These are phyloP conservation scores for Psophia crepitans DNA, from an alignment of 2,113 vertebrate species.

Conservation along the genomic window DNA sequence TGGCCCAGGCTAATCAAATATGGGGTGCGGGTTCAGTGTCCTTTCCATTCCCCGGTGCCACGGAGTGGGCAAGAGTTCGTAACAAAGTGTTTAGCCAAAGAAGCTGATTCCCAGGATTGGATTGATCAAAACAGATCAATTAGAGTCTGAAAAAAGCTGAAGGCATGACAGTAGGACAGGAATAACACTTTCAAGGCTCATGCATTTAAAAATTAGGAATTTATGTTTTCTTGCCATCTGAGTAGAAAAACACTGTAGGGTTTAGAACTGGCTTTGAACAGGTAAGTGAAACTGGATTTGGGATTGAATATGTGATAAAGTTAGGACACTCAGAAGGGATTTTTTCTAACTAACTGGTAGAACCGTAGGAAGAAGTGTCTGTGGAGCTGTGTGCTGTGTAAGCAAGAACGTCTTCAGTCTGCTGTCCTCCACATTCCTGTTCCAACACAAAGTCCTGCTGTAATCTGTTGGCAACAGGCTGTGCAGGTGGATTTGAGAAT, in stretches of 20 bases:
- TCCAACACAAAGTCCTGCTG: not conserved
- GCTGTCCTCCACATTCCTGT: not conserved
- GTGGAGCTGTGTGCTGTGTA: not conserved
- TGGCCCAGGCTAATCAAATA: not conserved
- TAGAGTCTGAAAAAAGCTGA: not conserved
- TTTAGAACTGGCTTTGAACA: not conserved
- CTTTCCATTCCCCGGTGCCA: not conserved
- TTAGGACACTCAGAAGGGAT: not conserved
- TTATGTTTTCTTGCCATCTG: not conserved
- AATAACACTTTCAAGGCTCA: not conserved
- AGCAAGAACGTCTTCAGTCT: not conserved
- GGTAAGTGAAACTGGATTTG: not conserved
- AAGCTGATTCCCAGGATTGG: not conserved
- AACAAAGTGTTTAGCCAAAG: not conserved
- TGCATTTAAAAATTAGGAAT: not conserved
- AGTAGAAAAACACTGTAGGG: not conserved
- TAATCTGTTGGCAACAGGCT: not conserved
- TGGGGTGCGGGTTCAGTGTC: not conserved
- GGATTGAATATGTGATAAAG: not conserved
- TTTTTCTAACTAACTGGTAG: not conserved
- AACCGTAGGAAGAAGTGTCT: not conserved
- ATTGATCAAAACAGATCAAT: not conserved
- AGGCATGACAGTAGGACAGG: not conserved
- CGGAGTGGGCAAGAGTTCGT: rapidly evolving
- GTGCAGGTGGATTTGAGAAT: not conserved